Percentiles rank a stretch among this genome's conserved stretches.
These are phyloP conservation scores for Periophthalmodon schlosseri DNA, from an alignment of 2,113 vertebrate species.

Conservation along the genomic window DNA sequence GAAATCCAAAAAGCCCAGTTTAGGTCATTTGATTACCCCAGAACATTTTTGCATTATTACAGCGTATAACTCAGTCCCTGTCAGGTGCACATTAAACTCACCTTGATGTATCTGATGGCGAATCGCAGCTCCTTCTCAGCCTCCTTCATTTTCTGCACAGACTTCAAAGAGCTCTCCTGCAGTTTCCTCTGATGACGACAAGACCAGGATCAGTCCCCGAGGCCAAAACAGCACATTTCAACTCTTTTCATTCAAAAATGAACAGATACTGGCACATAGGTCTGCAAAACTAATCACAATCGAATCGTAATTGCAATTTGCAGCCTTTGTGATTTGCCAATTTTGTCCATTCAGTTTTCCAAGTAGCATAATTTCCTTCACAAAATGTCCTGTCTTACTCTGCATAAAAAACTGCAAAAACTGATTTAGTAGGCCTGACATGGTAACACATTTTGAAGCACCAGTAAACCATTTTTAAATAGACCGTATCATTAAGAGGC, in stretches of 20 bases:
- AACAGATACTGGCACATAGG: neutral
- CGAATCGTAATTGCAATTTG: too few relatives aligned
- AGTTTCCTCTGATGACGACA: constrained; percentile 70
- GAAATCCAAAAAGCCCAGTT: too few relatives aligned
- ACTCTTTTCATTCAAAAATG: constrained; percentile 10
- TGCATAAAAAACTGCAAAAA: too few relatives aligned
- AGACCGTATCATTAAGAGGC: too few relatives aligned
- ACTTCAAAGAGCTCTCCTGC: constrained; percentile 66
- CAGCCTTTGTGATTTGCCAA: too few relatives aligned
- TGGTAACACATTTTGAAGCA: too few relatives aligned
- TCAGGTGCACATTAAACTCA: constrained; percentile 24
- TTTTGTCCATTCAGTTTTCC: neutral
- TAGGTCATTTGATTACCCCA: too few relatives aligned
- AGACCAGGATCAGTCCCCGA: constrained; percentile 21
- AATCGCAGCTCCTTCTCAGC: constrained; percentile 73
- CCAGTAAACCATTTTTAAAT: too few relatives aligned
- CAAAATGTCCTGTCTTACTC: too few relatives aligned
- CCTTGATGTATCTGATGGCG: constrained; percentile 72
- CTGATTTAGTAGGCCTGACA: too few relatives aligned
- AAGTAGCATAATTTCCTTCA: too few relatives aligned
- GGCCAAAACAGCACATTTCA: neutral
- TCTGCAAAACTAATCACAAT: too few relatives aligned
- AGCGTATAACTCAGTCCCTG: neutral
- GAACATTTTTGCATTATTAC: neutral
- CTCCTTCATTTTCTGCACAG: constrained; percentile 66